Percentiles rank a stretch among this genome's conserved stretches.
Evolutionary conservation across 2,113 vertebrate species (phyloP).

Genomic region (Microcebus griseorufus): DNA sequence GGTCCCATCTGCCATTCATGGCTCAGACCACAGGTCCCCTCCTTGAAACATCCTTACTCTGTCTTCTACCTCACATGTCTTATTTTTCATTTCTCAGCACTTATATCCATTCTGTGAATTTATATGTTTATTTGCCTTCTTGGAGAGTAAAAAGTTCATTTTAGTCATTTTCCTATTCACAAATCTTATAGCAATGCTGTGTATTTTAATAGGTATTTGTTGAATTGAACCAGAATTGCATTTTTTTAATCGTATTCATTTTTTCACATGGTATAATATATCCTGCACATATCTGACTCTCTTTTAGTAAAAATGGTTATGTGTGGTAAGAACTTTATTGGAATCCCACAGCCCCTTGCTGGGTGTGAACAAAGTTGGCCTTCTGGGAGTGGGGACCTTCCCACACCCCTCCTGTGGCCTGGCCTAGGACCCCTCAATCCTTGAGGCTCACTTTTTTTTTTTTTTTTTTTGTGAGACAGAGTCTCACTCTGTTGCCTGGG

Average conservation of each 20-base stretch:
- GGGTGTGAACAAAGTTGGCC: neutral
- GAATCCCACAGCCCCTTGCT: neutral
- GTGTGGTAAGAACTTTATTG: neutral
- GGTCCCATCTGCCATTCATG: too few species aligned
- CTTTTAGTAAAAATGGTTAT: neutral
- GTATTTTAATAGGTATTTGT: neutral
- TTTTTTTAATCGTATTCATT: neutral
- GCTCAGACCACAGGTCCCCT: neutral
- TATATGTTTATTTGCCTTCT: neutral
- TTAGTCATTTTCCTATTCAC: neutral
- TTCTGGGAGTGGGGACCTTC: too few species aligned
- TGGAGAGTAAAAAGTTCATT: neutral
- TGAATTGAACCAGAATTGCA: neutral
- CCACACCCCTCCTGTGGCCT: fast-evolving
- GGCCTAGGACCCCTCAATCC: neutral
- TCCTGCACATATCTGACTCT: too few species aligned
- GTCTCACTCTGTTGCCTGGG: too few species aligned
- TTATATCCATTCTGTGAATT: neutral
- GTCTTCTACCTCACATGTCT: neutral
- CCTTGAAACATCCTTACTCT: neutral
- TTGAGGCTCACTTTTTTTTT: neutral
- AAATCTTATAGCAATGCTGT: too few species aligned
- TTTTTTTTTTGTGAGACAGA: too few species aligned
- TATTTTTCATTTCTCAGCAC: neutral
- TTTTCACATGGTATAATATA: neutral